These are phyloP conservation scores for Zaprionus obscuricornis DNA, from an alignment of 2,888 invertebrate species.

Conservation along the genomic window DNA sequence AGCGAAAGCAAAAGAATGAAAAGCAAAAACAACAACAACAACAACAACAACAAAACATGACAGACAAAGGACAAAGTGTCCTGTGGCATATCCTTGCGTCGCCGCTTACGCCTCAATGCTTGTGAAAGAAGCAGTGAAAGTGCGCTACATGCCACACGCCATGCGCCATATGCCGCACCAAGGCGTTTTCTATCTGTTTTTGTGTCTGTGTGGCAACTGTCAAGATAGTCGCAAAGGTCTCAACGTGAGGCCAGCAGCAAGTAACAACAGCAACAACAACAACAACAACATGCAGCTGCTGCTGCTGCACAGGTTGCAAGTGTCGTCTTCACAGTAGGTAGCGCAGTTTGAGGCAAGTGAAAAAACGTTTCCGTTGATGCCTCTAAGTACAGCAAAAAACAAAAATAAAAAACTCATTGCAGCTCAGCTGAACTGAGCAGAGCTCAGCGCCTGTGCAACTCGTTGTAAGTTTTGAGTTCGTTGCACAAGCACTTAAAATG, in stretches of 20 bases:
- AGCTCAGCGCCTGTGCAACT: not conserved
- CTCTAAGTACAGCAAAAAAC: too few species aligned
- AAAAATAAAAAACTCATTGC: too few species aligned
- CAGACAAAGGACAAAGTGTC: slow-evolving; percentile 38
- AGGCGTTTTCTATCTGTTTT: too few species aligned
- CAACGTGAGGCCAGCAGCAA: slow-evolving; percentile 31
- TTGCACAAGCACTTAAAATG: slow-evolving; percentile 57
- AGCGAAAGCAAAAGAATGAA: not conserved
- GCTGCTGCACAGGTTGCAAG: slow-evolving; percentile 18
- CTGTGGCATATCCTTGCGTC: slow-evolving; percentile 37
- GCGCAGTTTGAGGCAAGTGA: too few species aligned
- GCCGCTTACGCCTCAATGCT: slow-evolving; percentile 47
- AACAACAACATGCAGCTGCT: too few species aligned
- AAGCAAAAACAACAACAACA: slow-evolving; percentile 28
- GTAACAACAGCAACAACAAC: too few species aligned
- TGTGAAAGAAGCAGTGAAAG: slow-evolving; percentile 54
- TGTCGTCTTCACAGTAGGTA: slow-evolving; percentile 20
- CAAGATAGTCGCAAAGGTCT: slow-evolving; percentile 28
- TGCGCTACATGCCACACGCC: slow-evolving; percentile 33
- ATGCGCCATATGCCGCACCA: slow-evolving; percentile 13
- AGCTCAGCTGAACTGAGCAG: not conserved
- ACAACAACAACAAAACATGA: slow-evolving; percentile 34
- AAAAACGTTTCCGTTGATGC: too few species aligned
- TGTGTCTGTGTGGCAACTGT: slow-evolving; percentile 26
- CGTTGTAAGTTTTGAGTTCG: not conserved